phyloP scores from a whole-genome alignment of 2,113 vertebrate genomes.

The Apteryx owenii region DNA sequence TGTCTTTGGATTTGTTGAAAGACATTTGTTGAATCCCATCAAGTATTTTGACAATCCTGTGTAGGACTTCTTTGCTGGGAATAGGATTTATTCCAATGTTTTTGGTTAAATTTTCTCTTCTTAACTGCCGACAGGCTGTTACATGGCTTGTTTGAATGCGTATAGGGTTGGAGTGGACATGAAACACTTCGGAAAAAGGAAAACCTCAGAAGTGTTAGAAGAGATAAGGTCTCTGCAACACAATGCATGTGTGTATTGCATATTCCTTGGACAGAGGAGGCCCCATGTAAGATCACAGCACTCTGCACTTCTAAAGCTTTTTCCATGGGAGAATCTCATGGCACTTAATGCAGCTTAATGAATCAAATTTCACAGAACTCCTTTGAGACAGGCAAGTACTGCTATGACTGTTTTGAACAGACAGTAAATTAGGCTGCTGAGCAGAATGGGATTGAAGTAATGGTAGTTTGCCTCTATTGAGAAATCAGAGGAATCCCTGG shows the following conservation, averaged over 20 bases:
- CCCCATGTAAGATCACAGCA: background rate
- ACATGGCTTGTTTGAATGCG: background rate
- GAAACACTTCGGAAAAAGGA: background rate
- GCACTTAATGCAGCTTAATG: background rate
- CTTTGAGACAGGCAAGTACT: slow-evolving; percentile 24
- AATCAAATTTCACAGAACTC: slow-evolving; percentile 31
- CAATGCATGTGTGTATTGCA: background rate
- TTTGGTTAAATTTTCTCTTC: background rate
- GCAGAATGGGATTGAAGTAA: background rate
- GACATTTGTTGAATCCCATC: background rate
- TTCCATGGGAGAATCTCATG: background rate
- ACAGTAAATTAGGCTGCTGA: background rate
- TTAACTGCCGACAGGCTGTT: background rate
- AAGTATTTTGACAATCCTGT: background rate
- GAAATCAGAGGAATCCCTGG: background rate
- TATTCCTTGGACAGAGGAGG: background rate
- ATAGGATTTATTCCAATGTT: background rate
- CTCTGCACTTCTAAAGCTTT: slow-evolving; percentile 12
- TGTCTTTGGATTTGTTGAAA: background rate
- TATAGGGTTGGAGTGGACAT: background rate
- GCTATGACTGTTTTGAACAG: background rate
- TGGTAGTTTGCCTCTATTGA: background rate
- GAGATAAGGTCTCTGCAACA: background rate
- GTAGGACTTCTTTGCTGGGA: background rate
- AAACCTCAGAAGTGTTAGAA: background rate